Evolutionary conservation across 2,797 vertebrate species (phyloP), one percentile per base, ranked within the genome.

Genomic region (Pantherophis vulpinus): DNA sequence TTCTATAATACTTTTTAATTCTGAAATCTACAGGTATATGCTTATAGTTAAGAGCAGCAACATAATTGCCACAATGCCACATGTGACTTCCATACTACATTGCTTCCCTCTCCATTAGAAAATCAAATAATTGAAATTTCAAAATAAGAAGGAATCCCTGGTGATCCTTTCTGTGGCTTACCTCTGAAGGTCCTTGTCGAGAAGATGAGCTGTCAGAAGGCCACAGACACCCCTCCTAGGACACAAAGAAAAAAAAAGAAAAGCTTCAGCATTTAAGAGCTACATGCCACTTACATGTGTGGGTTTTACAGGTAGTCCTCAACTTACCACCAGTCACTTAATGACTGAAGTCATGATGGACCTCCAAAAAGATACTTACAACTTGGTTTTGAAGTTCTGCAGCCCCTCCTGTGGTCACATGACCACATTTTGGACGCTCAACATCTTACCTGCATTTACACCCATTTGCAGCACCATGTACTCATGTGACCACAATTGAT

Each of bases 221-320:
- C 98, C 99, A 99, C 97, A 99, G 97, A 97, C 98, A 98, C 96
- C 98, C 98, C 93, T 99, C 98, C 99, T 99, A 96, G 95, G 95
- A 96, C n/a, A 79, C 0, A 90, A 29, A 91, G 94, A 11, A 94
- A 95, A 94, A 25, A 25, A 95, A 87, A 92, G 95, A 87, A 87
- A 25, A 70, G 55, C 27, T 51, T 87, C 60, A 66, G 10, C 25
- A 55, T 93, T 56, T 51, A 6, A 56, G 5, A 86, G 56, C 51
- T 58, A 25, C 51, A 27, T 11, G 51, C 32, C 63, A 83, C 37
- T 79, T 42, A 54, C 42, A 42, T 42, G 42, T 42, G 42, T 13
- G 18, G 42, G 23, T 12, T 89, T 60, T 58, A 23, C 16, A 74
- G 16, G n/a, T 74, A 9, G 16, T 74, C 16, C 70, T 74, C 70